Base-by-base conservation (phyloP, 2,888 invertebrate species). In the Aromia moschata region DNA sequence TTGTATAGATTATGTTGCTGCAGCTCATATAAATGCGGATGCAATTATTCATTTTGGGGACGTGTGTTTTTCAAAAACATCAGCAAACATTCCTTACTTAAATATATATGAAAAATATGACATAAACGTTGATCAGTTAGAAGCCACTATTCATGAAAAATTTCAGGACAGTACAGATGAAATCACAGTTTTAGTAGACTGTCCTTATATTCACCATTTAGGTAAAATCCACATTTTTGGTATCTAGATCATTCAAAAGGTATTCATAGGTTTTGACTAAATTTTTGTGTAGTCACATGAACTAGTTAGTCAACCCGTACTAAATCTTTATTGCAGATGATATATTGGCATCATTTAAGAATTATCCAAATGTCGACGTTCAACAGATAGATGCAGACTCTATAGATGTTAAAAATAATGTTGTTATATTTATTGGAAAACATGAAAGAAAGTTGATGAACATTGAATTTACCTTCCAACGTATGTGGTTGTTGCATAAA, bases 11-110 rank as follows among this genome's bases (percentile, higher is more conserved):
- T 91, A 92, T 72, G 88, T 96, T 25, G 92, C 96, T 1, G 94
- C 96, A 0, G 89, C 92, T 78, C 98, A 98, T 79, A 88, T 94
- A 3, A 84, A 87, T 56, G 91, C 92, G 0, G 93, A 97, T 80
- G 89, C 91, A 20, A 83, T 98, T 1, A 86, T 98, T 53, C 98
- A 98, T 80, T 98, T 92, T 80, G 98, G 98, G 0, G 90, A 89
- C 73, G 87, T 92, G 0, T 98, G 98, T 79, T 88, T 94, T 65
- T 92, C 93, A 20, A 85, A 85, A 69, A 88, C 90, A 10, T 83
- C 82, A 0, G 76, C 84, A 18, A 85, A 89, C 49, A 83, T 96
- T 53, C 93, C 95, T 0, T 90, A 93, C 2, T 84, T 89, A 49
- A 89, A 88, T 65, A 84, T 94, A 31, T 86, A 92, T 63, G 88